A percentile compares a stretch with the other conserved stretches of the same genome.
These are phyloP conservation scores for Stomorhina lunata DNA, from an alignment of 2,888 invertebrate genomes.

Conservation along the genomic window DNA sequence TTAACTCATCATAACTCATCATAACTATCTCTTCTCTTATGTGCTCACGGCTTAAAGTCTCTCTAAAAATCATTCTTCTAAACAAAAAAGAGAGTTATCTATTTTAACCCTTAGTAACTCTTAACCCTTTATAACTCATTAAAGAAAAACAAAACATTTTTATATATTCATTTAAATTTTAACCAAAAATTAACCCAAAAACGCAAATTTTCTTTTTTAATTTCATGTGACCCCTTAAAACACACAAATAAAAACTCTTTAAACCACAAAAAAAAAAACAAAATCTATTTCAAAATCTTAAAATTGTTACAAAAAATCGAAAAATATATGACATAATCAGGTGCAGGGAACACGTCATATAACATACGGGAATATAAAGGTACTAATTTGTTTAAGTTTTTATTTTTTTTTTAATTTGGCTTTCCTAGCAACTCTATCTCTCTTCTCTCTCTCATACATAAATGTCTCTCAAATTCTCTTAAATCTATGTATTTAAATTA, in stretches of 20 bases:
- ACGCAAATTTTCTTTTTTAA: slow-evolving; percentile 68
- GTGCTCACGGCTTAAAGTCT: slow-evolving; percentile 39
- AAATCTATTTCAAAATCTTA: slow-evolving; percentile 61
- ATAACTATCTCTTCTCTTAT: neutral
- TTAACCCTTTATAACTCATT: slow-evolving; percentile 7
- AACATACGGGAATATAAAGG: slow-evolving; percentile 86
- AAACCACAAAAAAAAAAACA: slow-evolving; percentile 63
- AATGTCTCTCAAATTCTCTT: slow-evolving; percentile 20
- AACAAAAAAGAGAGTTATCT: too few relatives aligned
- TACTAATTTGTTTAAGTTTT: slow-evolving; percentile 76
- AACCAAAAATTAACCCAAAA: slow-evolving; percentile 58
- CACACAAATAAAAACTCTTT: slow-evolving; percentile 64
- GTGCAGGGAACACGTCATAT: slow-evolving; percentile 87
- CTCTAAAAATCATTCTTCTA: too few relatives aligned
- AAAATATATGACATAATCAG: slow-evolving; percentile 78
- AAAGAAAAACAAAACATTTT: slow-evolving; percentile 10
- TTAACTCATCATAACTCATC: neutral
- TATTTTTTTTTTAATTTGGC: slow-evolving; percentile 30
- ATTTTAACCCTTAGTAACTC: too few relatives aligned
- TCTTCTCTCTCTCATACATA: slow-evolving; percentile 9
- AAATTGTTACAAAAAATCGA: slow-evolving; percentile 56
- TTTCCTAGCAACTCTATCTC: slow-evolving; percentile 20
- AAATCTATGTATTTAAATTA: slow-evolving; percentile 32
- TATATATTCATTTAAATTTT: slow-evolving; percentile 1
- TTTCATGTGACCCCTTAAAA: slow-evolving; percentile 76